These are phyloP conservation scores for Scaptomyza flava DNA, from an alignment of 2,888 invertebrate species.

Conservation along the genomic window DNA sequence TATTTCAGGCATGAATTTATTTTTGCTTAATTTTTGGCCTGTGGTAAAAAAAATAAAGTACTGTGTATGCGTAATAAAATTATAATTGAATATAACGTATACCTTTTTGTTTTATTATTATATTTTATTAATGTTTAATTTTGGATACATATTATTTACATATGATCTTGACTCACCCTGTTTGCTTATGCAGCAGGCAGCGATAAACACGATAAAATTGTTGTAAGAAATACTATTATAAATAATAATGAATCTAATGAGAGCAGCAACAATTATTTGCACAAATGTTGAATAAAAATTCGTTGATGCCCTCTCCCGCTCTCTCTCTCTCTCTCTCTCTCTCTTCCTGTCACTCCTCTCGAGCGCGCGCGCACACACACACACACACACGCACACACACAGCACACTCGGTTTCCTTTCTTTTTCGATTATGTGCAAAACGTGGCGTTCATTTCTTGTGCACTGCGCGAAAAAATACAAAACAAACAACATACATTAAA, in stretches of 20 bases:
- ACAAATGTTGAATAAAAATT: slow-evolving; percentile 31
- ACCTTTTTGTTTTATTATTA: slow-evolving; percentile 17
- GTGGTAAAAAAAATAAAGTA: too few species aligned
- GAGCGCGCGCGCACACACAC: slow-evolving; percentile 14
- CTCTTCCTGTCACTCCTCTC: background rate
- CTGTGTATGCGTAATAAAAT: too few species aligned
- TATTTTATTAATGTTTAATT: background rate
- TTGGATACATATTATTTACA: too few species aligned
- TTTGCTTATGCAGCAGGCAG: slow-evolving; percentile 78
- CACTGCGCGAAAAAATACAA: slow-evolving; percentile 26
- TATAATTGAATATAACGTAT: slow-evolving; percentile 25
- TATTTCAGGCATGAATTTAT: too few species aligned
- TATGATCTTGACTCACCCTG: slow-evolving; percentile 63
- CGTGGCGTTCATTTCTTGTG: slow-evolving; percentile 66
- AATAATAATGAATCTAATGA: background rate
- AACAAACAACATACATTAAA: background rate
- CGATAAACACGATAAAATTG: slow-evolving; percentile 45
- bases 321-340: too few species aligned
- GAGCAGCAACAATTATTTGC: slow-evolving; percentile 28
- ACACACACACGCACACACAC: slow-evolving; percentile 20
- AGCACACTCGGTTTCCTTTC: slow-evolving; percentile 20
- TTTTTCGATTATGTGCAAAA: slow-evolving; percentile 51
- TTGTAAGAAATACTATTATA: slow-evolving; percentile 35
- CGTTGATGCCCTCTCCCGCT: slow-evolving; percentile 7
- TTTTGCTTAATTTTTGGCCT: too few species aligned